Conservation (phyloP, 35 echinoderm and acorn worm genomes). For the Hemicentrotus pulcherrimus region DNA sequence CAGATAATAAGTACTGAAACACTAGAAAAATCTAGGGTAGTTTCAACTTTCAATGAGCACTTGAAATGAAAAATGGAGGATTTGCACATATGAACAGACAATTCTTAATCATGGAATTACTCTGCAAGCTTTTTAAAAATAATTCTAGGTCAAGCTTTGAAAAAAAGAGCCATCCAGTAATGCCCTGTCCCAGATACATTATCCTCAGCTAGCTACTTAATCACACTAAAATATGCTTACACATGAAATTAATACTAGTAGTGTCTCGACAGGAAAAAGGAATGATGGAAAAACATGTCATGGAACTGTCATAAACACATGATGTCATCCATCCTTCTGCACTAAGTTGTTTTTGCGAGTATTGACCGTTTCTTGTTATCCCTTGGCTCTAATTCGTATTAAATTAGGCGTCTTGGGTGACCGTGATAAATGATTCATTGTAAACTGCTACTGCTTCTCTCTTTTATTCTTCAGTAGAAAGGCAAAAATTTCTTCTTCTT, state of each 20-base stretch:
- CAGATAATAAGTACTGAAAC: not conserved
- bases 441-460: not conserved
- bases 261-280: not conserved
- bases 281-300: not conserved
- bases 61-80: not conserved
- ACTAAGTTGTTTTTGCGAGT: not conserved
- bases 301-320: not conserved
- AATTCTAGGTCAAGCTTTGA: not conserved
- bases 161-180: not conserved
- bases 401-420: no score
- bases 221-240: not conserved
- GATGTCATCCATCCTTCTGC: not conserved
- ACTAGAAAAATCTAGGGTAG: not conserved
- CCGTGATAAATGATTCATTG: no score
- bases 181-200: not conserved
- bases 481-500: no score
- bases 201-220: not conserved
- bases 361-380: no score
- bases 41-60: not conserved
- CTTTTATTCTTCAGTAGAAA: not conserved
- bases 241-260: not conserved
- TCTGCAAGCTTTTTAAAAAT: not conserved
- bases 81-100: not conserved
- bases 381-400: no score
- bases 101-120: not conserved